These are phyloP conservation scores for Solen grandis DNA, from an alignment of 1,140 invertebrate species.

Conservation along the genomic window DNA sequence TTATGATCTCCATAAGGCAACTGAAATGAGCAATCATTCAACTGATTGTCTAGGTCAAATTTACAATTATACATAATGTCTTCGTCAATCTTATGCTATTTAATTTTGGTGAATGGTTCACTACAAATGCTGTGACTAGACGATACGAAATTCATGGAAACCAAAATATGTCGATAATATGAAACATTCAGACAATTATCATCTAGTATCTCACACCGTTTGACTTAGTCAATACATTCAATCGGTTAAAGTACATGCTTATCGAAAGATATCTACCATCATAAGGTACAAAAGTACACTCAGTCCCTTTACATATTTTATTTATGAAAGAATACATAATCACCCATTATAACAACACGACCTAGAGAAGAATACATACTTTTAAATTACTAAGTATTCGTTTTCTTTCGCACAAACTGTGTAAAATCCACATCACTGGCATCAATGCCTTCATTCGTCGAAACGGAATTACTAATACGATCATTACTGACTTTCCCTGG, in stretches of 20 bases:
- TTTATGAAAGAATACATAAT: not conserved
- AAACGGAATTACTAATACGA: too few species aligned
- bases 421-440: too few species aligned
- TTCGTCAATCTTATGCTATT: too few species aligned
- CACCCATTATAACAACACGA: not conserved
- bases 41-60: too few species aligned
- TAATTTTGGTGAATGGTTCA: not conserved
- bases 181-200: slow-evolving; percentile 1
- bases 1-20: too few species aligned
- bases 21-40: too few species aligned
- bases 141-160: too few species aligned
- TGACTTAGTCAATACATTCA: not conserved
- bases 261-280: not conserved
- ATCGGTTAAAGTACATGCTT: not conserved
- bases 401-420: too few species aligned
- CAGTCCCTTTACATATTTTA: not conserved
- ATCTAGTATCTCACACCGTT: not conserved
- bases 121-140: not conserved
- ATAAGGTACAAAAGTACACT: slow-evolving; percentile 2
- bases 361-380: not conserved
- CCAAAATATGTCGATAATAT: not conserved
- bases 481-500: too few species aligned
- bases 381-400: too few species aligned
- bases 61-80: too few species aligned
- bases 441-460: too few species aligned